Evolutionary conservation across 2,888 invertebrate genomes (phyloP), one percentile per base, ranked within the genome.

Genomic region (Therioaphis trifolii): DNA sequence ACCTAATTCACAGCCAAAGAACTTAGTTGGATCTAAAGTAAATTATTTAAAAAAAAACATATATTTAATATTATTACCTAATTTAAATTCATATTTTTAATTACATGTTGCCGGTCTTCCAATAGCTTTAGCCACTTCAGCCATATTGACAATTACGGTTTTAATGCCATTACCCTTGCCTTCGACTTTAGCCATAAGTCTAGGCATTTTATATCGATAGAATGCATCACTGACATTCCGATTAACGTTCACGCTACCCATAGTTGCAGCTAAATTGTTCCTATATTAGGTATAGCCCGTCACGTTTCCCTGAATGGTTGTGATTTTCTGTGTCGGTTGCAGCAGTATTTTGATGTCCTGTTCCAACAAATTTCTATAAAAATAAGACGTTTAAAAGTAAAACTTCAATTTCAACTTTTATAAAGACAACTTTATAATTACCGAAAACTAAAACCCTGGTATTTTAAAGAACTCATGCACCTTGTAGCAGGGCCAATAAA

Each of bases 171-270:
- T 99, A 86, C 98, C 98, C 89, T 98, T 98, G 88, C 98, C 98
- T 90, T 99, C 98, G 86, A 99, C 98, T 91, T 99, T 99, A 89
- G 99, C 99, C 91, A 95, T 92, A 88, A 99, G 94, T 88, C 96
- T 93, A 86, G 99, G 99, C 99, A 99, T 99, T 91, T 99, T 99
- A 92, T 99, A 99, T 88, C 99, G 97, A 91, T 99, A 99, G 92
- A 99, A 99, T 88, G 96, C 96, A 92, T 99, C 99, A 90, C 96
- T 95, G 88, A 99, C 97, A 89, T 93, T 94, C 87, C 99, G 94
- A 90, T 99, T 99, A 87, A 99, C 97, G 92, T 99, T 99, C 88
- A 99, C 91, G 88, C 94, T 93, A 89, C 93, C 95, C 96, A 96
- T 96, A 88, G 89, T 91, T 90, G 76, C 79, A 74, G 63, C 61